Evolutionary conservation across 2,888 invertebrate species (phyloP).

Genomic region (Choreutis nemorana): DNA sequence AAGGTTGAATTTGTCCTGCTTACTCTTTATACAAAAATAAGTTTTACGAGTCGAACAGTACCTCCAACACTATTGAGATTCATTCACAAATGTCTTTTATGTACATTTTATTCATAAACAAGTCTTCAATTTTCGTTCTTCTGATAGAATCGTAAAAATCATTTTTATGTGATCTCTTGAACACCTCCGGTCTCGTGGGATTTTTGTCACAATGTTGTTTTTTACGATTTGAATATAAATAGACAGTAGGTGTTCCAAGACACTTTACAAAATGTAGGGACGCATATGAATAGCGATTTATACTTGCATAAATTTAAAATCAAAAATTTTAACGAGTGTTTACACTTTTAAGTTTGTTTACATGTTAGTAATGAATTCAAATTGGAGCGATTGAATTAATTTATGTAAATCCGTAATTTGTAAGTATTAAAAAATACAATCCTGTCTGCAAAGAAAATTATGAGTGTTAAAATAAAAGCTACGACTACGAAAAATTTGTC

Average conservation of each 20-base stretch:
- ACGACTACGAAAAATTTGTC: too few relatives aligned
- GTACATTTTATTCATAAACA: constrained; percentile 47
- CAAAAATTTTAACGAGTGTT: background rate
- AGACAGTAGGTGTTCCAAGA: constrained; percentile 8
- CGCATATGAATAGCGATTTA: background rate
- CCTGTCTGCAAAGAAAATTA: too few relatives aligned
- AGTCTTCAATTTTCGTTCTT: constrained; percentile 31
- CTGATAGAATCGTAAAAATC: constrained; percentile 54
- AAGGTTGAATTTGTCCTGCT: too few relatives aligned
- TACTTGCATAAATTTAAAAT: background rate
- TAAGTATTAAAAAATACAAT: too few relatives aligned
- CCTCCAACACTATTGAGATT: constrained; percentile 9
- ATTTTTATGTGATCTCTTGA: constrained; percentile 48
- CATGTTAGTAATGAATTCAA: background rate
- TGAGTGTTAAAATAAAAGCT: too few relatives aligned
- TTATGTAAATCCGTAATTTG: too few relatives aligned
- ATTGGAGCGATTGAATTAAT: too few relatives aligned
- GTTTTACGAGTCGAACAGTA: background rate
- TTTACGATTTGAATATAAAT: constrained; percentile 36
- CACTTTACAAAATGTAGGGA: too few relatives aligned
- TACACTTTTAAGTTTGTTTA: too few relatives aligned
- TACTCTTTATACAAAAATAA: too few relatives aligned
- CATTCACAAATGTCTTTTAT: constrained; percentile 32
- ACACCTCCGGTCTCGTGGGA: constrained; percentile 39
- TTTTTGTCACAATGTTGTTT: constrained; percentile 46